Evolutionary conservation across 2,113 vertebrate species (phyloP).

Genomic region (Probosciger aterrimus): DNA sequence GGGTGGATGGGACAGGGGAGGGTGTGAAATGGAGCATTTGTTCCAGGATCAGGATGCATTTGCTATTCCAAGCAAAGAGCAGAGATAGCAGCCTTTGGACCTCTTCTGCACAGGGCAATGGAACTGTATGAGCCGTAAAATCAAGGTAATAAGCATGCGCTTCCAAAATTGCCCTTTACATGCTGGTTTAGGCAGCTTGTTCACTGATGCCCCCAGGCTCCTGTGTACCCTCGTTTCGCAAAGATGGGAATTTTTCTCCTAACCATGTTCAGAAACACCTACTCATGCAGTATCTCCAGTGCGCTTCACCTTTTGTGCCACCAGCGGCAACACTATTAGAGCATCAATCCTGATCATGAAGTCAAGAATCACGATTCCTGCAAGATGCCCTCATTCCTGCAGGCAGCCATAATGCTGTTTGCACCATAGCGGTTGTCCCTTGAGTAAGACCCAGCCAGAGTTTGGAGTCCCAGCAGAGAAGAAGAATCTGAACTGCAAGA

Average conservation of each 20-base stretch:
- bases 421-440: rapidly evolving
- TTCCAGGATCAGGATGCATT: not conserved
- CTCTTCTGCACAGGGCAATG: not conserved
- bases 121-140: not conserved
- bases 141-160: not conserved
- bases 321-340: rapidly evolving
- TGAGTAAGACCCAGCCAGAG: not conserved
- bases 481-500: not conserved
- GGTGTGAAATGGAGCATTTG: not conserved
- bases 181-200: not conserved
- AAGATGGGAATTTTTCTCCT: not conserved
- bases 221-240: not conserved
- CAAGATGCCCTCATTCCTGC: not conserved
- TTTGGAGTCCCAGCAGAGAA: not conserved
- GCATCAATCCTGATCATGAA: not conserved
- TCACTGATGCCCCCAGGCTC: not conserved
- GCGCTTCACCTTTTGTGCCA: not conserved
- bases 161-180: not conserved
- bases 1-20: not conserved
- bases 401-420: not conserved
- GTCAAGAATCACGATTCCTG: not conserved
- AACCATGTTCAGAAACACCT: not conserved
- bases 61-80: not conserved
- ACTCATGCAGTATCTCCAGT: not conserved
- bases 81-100: not conserved